Percentiles rank a stretch among this genome's conserved stretches.
phyloP scores from a whole-genome alignment of 2,888 invertebrate species.

The Synergus japonicus region DNA sequence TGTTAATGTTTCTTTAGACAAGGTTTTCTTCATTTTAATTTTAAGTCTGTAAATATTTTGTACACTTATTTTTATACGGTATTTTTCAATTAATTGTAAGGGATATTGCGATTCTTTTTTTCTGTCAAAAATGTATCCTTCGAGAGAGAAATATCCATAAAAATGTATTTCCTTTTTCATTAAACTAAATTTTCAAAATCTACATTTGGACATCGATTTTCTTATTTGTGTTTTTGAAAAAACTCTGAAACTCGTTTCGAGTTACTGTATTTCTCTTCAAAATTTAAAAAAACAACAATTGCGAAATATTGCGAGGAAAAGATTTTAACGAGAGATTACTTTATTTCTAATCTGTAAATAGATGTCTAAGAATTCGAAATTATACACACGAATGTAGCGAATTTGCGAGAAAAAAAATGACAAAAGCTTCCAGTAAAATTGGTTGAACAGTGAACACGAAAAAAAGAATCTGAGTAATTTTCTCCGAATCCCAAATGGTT shows the following conservation, averaged over 20 bases:
- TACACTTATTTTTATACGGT: not conserved
- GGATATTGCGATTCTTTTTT: slow-evolving; percentile 11
- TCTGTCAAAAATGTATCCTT: slow-evolving; percentile 10
- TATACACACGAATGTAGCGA: not conserved
- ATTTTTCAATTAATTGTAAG: not conserved
- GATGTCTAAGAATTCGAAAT: slow-evolving; percentile 8
- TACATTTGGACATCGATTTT: not conserved
- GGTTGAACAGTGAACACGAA: not conserved
- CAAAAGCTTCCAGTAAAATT: not conserved
- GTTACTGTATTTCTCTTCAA: not conserved
- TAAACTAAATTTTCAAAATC: slow-evolving; percentile 2
- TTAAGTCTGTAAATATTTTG: not conserved
- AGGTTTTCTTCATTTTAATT: not conserved
- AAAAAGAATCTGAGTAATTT: slow-evolving; percentile 4
- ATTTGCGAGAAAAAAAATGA: not conserved
- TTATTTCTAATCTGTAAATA: not conserved
- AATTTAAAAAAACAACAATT: not conserved
- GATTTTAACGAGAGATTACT: slow-evolving; percentile 2
- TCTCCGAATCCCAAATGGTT: not conserved
- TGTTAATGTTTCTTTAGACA: not conserved
- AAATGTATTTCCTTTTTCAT: slow-evolving; percentile 7
- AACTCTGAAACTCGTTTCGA: not conserved
- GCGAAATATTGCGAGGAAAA: not conserved
- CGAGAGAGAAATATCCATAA: not conserved
- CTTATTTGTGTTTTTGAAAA: not conserved